A percentile compares a stretch with the other conserved stretches of the same genome.
phyloP scores from a whole-genome alignment of 2,888 invertebrate genomes.

The Amblyjoppa proteus region DNA sequence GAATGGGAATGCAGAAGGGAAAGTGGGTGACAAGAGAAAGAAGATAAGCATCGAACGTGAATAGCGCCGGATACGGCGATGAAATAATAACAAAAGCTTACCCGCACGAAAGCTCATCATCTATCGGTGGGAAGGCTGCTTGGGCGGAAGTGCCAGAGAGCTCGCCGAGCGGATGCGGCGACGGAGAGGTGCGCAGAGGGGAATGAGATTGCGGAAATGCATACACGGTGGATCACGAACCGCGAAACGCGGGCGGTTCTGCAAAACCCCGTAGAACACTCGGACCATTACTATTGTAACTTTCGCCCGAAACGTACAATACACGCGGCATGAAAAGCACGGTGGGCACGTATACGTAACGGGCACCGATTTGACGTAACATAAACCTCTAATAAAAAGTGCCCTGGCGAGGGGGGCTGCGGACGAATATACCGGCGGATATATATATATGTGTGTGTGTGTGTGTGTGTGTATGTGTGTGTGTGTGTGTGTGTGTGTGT shows the following conservation, averaged over 20 bases:
- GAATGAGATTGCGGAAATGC: slow-evolving; percentile 55
- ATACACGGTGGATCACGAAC: slow-evolving; percentile 35
- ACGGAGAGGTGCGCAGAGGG: slow-evolving; percentile 15
- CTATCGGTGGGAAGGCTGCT: not conserved
- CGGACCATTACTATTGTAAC: slow-evolving; percentile 17
- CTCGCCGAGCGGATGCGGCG: slow-evolving; percentile 9
- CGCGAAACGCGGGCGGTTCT: slow-evolving; percentile 11
- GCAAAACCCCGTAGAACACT: slow-evolving; percentile 8
- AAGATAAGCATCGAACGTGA: slow-evolving; percentile 31
- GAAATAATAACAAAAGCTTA: slow-evolving; percentile 43
- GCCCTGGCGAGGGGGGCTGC: not conserved
- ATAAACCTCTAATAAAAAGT: slow-evolving; percentile 43
- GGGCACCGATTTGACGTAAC: slow-evolving; percentile 37
- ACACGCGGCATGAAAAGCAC: not conserved
- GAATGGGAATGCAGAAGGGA: not conserved
- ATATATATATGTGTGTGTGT: too few species aligned
- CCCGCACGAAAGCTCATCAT: slow-evolving; percentile 43
- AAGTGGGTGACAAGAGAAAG: slow-evolving; percentile 21
- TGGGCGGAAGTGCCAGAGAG: slow-evolving; percentile 4
- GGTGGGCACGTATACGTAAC: slow-evolving; percentile 10
- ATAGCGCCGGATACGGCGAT: slow-evolving; percentile 39
- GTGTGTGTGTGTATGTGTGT: too few species aligned
- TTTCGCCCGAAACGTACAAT: slow-evolving; percentile 12
- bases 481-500: not conserved
- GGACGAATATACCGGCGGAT: not conserved